Conservation (phyloP, 2,113 vertebrate species). For the Danio rerio region GRCz12tu NC_133194.1:47863001-47863500, state of each 20-base stretch:
- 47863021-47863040: background rate
- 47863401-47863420: slow-evolving; percentile 26
- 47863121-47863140: slow-evolving; percentile 46
- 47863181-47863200: slow-evolving; percentile 10
- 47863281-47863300: slow-evolving; percentile 53
- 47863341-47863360: slow-evolving; percentile 49
- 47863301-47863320: slow-evolving; percentile 53
- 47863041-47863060: slow-evolving; percentile 19
- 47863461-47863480: slow-evolving; percentile 1
- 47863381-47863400: slow-evolving; percentile 47
- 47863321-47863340: slow-evolving; percentile 52
- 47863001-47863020: too few species aligned
- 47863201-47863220: background rate
- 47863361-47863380: slow-evolving; percentile 49
- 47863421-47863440: slow-evolving; percentile 41
- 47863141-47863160: slow-evolving; percentile 52
- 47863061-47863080: slow-evolving; percentile 24
- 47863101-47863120: slow-evolving; percentile 33
- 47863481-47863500: background rate
- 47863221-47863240: slow-evolving; percentile 9
- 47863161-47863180: slow-evolving; percentile 34
- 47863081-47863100: slow-evolving; percentile 28
- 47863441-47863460: slow-evolving; percentile 6
- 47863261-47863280: slow-evolving; percentile 45
- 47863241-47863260: slow-evolving; percentile 34